Evolutionary conservation across 2,113 vertebrate genomes (phyloP).

Genomic region (Eira barbara): DNA sequence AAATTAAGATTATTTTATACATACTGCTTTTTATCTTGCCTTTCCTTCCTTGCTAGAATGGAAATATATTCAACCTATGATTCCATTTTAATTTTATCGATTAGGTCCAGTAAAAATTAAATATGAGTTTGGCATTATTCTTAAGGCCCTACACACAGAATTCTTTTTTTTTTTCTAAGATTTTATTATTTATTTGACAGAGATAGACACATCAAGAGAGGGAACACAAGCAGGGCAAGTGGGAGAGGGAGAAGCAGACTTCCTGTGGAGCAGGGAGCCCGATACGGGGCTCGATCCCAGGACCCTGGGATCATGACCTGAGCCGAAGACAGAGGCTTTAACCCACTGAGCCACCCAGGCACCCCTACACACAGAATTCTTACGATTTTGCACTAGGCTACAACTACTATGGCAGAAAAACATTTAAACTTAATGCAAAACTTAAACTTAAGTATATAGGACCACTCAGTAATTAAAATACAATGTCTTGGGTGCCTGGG

Average conservation of each 20-base stretch:
- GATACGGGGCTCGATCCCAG: too few relatives aligned
- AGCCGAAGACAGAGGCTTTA: too few relatives aligned
- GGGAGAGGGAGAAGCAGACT: too few relatives aligned
- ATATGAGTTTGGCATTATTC: not conserved
- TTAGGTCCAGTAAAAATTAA: not conserved
- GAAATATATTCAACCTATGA: not conserved
- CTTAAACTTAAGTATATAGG: not conserved
- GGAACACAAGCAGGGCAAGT: too few relatives aligned
- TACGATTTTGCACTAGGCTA: not conserved
- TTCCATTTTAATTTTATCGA: not conserved
- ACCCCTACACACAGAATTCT: not conserved
- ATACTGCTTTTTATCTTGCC: not conserved
- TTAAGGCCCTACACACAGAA: not conserved
- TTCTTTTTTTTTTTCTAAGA: too few relatives aligned
- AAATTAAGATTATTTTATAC: not conserved
- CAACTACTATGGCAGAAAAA: not conserved
- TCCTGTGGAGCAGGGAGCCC: too few relatives aligned
- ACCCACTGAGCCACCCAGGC: too few relatives aligned
- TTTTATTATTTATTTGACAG: too few relatives aligned
- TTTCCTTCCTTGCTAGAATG: not conserved
- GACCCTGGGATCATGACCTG: too few relatives aligned
- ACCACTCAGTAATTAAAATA: not conserved
- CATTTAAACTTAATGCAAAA: not conserved
- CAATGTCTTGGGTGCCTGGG: too few relatives aligned
- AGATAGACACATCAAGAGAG: too few relatives aligned